phyloP scores from a whole-genome alignment of 2,113 vertebrate genomes.

The Bombycilla garrulus region DNA sequence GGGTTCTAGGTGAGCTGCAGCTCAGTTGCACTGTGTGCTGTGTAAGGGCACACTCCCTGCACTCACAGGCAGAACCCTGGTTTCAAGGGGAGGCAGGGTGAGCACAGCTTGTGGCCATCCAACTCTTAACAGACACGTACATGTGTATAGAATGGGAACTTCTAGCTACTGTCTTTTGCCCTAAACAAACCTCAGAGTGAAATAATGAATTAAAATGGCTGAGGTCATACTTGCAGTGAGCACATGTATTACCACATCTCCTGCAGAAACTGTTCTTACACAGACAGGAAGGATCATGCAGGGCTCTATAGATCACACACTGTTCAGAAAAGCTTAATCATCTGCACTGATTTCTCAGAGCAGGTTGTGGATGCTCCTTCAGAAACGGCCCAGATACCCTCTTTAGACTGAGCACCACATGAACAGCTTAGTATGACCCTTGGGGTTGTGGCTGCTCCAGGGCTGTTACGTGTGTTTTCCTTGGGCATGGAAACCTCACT shows the following conservation, averaged over 20 bases:
- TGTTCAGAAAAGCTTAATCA: not conserved
- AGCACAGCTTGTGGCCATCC: accelerated
- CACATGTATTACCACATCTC: not conserved
- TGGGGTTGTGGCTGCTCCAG: not conserved
- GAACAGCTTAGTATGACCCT: accelerated
- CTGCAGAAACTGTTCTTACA: not conserved
- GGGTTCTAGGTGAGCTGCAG: not conserved
- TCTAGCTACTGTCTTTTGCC: not conserved
- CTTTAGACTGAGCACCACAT: not conserved
- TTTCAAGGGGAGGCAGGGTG: not conserved
- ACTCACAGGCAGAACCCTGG: not conserved
- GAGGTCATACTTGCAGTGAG: not conserved
- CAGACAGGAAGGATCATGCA: not conserved
- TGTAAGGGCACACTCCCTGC: not conserved
- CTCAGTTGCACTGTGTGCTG: not conserved
- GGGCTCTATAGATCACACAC: not conserved
- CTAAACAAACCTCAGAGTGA: not conserved
- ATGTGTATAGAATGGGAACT: not conserved
- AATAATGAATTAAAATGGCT: not conserved
- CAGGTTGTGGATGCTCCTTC: not conserved
- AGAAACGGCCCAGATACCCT: not conserved
- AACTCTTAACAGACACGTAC: not conserved
- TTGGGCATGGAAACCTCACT: not conserved
- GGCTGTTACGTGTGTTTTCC: not conserved
- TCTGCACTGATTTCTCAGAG: not conserved